phyloP scores from a whole-genome alignment of 2,797 vertebrate genomes.

The Ambastaia sidthimunki region DNA sequence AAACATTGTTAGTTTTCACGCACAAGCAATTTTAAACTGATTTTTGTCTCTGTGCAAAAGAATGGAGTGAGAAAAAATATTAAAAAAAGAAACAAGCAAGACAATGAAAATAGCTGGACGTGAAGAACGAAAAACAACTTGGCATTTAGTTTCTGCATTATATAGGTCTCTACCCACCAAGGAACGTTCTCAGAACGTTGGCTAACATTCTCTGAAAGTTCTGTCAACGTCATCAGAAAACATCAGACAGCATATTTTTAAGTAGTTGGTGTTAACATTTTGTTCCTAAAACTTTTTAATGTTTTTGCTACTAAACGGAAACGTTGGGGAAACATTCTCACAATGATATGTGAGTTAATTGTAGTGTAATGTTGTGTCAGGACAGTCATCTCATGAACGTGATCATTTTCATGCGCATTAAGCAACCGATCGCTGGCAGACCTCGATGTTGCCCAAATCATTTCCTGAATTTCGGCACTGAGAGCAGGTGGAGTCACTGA shows the following conservation, averaged over 20 bases:
- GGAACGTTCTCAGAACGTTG: too few relatives aligned
- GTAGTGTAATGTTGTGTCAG: neutral
- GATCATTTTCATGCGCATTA: constrained; percentile 45
- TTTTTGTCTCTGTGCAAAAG: too few relatives aligned
- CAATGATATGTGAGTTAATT: neutral
- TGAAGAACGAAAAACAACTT: neutral
- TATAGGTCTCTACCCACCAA: neutral
- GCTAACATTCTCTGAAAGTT: too few relatives aligned
- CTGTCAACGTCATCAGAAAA: too few relatives aligned
- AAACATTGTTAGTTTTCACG: too few relatives aligned
- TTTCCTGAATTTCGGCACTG: constrained; percentile 59
- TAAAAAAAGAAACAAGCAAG: neutral
- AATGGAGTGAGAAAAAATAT: too few relatives aligned
- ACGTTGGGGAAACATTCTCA: too few relatives aligned
- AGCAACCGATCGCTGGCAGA: constrained; percentile 35
- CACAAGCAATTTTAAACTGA: too few relatives aligned
- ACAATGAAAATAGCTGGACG: neutral
- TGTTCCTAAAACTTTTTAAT: too few relatives aligned
- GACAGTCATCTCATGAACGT: constrained; percentile 32
- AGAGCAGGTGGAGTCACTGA: constrained; percentile 68
- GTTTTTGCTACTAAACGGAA: too few relatives aligned
- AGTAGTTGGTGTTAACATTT: too few relatives aligned
- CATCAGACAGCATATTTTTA: too few relatives aligned
- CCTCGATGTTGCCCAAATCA: constrained; percentile 57
- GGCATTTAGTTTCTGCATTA: neutral